Conservation (phyloP, 2,888 invertebrate genomes). For the Ophion slaviceki region DNA sequence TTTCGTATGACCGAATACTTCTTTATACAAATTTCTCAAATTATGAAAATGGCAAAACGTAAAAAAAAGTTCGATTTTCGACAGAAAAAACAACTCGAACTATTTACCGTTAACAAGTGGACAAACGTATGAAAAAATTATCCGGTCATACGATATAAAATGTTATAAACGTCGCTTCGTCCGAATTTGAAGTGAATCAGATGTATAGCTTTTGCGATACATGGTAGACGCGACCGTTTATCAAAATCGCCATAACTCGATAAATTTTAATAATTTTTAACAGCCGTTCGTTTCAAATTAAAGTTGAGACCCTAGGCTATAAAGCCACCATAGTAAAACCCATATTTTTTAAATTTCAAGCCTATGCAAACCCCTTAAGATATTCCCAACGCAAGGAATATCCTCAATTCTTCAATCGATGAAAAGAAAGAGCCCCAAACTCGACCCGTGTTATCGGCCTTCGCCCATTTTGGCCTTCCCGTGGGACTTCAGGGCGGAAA, state of each 20-base stretch:
- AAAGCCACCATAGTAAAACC: background rate
- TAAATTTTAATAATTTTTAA: background rate
- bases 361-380: constrained; percentile 12
- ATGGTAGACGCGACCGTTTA: background rate
- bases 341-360: background rate
- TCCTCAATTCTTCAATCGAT: constrained; percentile 27
- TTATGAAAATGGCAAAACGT: too few relatives aligned
- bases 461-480: constrained; percentile 36
- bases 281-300: background rate
- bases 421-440: constrained; percentile 32
- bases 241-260: background rate
- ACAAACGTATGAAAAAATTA: too few relatives aligned
- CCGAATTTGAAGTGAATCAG: background rate
- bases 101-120: too few relatives aligned
- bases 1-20: too few relatives aligned
- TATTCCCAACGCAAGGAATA: constrained; percentile 42
- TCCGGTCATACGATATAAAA: background rate
- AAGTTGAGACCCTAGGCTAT: background rate
- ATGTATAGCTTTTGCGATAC: background rate
- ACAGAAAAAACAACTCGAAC: too few relatives aligned
- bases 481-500: constrained; percentile 36
- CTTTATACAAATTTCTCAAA: too few relatives aligned
- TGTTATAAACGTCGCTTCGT: background rate
- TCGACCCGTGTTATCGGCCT: constrained; percentile 32
- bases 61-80: too few relatives aligned